A percentile compares a stretch with the other conserved stretches of the same genome.
phyloP scores from a whole-genome alignment of 1,140 invertebrate species.

The Drosophila hydei region DNA sequence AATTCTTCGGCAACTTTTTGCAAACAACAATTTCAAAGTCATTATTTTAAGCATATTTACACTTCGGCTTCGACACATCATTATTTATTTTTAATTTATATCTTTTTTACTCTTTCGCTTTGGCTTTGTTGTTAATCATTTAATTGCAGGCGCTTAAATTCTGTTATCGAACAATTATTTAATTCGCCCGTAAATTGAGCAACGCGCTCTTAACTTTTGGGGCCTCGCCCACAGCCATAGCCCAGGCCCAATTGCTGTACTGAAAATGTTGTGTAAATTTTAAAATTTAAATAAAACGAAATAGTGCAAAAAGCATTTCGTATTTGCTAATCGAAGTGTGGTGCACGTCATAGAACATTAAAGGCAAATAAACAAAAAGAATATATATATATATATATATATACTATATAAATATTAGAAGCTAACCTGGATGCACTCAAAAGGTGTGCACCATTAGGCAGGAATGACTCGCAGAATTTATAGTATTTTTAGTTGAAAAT shows the following conservation, averaged over 20 bases:
- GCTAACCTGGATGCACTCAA: background rate
- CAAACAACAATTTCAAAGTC: no score
- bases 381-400: background rate
- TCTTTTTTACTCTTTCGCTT: background rate
- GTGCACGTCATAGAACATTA: no score
- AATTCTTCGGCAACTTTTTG: background rate
- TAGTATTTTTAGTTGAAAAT: constrained; percentile 32
- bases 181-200: constrained; percentile 26
- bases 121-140: constrained; percentile 18
- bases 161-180: constrained; percentile 61
- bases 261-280: background rate
- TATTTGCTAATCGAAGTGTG: constrained; percentile 3
- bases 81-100: constrained; percentile 1
- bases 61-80: background rate
- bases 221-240: constrained; percentile 7
- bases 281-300: background rate
- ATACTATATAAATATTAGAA: background rate
- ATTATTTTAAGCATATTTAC: background rate
- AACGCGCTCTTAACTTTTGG: constrained; percentile 18
- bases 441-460: constrained; percentile 8
- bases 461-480: constrained; percentile 33
- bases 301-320: background rate
- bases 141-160: constrained; percentile 46
- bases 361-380: background rate
- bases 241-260: constrained; percentile 19